Evolutionary conservation across 2,888 invertebrate species (phyloP), one percentile per base, ranked within the genome.

Genomic region (Andrena praecox): DNA sequence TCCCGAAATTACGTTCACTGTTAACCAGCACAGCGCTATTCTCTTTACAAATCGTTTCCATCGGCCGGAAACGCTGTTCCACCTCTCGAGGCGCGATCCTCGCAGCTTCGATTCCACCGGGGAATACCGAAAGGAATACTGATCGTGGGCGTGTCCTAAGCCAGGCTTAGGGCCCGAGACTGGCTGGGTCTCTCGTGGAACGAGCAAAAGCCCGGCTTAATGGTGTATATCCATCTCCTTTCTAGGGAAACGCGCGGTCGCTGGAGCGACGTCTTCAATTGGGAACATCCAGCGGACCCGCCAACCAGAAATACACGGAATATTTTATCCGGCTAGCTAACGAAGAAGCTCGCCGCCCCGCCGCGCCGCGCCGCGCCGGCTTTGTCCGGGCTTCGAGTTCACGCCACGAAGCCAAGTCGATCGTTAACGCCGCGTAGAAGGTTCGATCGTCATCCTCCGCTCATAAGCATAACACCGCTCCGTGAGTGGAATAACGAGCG

Each of bases 401-500:
- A 8, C 64, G 63, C 35, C 59, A 35, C 20, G 42, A 7, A 24
- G 50, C 6, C 56, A 59, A 31, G 35, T 8, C 29, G 50, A 24
- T 35, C 29, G 80, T 72, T 67, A 54, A 66, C 27, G 73, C 31
- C 59, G 48, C 10, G 16, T 56, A 67, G 63, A 77, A 80, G 78
- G 77, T 78, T 72, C 29, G 54, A 77, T 77, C 54, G 78, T 63
- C 80, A 72, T 78, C 48, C 33, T 56, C 67, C 78, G 35, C 54
- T 80, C 67, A 50, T 72, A 63, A 78, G 62, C 71, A 48, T 20
- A 60, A 63, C 77, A 42, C 7, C 16, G 31, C 7, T 20, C 56
- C 78, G 80, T 68, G 80, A 56, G 29, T 10, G 67, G 77, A 71
- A 80, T 80, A 80, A 72, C 33, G n/a, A 60, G 42, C 12, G 60